Percentiles rank a stretch among this genome's conserved stretches.
Conservation (phyloP, 2,113 vertebrate species). For the Pandion haliaetus region DNA sequence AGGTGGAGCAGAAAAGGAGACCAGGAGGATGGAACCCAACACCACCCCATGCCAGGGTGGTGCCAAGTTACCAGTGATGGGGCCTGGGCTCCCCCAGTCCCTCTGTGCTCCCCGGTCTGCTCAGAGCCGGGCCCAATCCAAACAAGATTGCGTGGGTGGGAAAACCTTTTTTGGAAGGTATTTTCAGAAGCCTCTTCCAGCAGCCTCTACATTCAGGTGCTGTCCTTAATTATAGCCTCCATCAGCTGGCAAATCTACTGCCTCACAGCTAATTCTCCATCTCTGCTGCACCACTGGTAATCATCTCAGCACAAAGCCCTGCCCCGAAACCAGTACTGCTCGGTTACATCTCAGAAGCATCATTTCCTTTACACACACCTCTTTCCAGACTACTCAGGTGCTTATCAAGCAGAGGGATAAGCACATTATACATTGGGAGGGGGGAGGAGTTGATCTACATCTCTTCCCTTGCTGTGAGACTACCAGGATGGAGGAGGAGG, state of each 20-base stretch:
- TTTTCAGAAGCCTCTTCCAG: not conserved
- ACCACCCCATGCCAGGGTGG: too few species aligned
- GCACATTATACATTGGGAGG: not conserved
- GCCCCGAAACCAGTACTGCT: not conserved
- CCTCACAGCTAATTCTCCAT: not conserved
- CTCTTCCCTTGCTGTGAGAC: not conserved
- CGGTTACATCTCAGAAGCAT: not conserved
- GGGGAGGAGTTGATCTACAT: not conserved
- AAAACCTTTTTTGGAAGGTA: not conserved
- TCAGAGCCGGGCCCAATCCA: not conserved
- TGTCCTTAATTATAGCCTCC: not conserved
- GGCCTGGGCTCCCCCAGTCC: not conserved
- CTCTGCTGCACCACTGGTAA: not conserved
- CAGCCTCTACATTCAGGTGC: not conserved
- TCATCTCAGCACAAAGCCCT: not conserved
- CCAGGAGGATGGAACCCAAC: not conserved
- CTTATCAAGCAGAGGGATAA: not conserved
- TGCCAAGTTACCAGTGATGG: too few species aligned
- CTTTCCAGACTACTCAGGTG: not conserved
- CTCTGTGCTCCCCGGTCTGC: not conserved
- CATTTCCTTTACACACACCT: not conserved
- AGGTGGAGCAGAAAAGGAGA: not conserved
- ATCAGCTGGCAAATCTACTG: not conserved
- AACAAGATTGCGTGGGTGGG: not conserved
- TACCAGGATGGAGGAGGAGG: not conserved